Conservation (phyloP, 1,140 invertebrate species). For the Scylla paramamosain region DNA sequence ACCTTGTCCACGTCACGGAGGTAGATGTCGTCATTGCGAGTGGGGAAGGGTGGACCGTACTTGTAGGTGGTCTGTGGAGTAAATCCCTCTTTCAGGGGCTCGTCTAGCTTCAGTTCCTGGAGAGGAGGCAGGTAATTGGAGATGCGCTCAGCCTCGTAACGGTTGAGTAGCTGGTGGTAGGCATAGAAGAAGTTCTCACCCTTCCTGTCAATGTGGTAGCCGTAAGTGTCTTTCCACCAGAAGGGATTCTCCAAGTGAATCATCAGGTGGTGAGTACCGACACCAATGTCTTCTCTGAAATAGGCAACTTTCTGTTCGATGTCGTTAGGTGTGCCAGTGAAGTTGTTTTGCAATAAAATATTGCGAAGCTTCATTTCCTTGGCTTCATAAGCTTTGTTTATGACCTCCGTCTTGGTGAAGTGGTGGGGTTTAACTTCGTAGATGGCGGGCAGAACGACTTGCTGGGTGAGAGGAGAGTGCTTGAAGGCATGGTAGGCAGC, state of each 20-base stretch:
- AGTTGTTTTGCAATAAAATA: neutral
- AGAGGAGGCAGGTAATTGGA: constrained; percentile 33
- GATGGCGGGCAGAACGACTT: constrained; percentile 1
- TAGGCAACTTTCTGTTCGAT: constrained; percentile 49
- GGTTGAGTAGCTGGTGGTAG: constrained; percentile 46
- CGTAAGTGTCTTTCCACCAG: constrained; percentile 56
- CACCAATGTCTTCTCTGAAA: constrained; percentile 38
- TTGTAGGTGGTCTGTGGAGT: constrained; percentile 48
- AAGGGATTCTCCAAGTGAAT: constrained; percentile 53
- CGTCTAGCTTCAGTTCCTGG: neutral
- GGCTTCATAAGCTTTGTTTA: constrained; percentile 42
- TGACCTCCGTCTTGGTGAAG: constrained; percentile 16
- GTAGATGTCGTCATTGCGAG: neutral
- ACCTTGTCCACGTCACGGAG: constrained; percentile 28
- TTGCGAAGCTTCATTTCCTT: neutral
- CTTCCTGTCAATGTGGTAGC: constrained; percentile 41
- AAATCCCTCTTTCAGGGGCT: constrained; percentile 31
- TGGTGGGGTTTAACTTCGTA: neutral
- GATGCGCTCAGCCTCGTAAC: constrained; percentile 51
- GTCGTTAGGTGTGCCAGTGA: constrained; percentile 39
- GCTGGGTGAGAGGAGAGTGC: constrained; percentile 43
- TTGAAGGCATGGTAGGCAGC: constrained; percentile 24
- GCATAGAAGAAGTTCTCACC: constrained; percentile 50
- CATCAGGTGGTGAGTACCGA: constrained; percentile 47
- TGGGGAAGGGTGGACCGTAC: constrained; percentile 28